A percentile compares a stretch with the other conserved stretches of the same genome.
phyloP scores from a whole-genome alignment of 2,113 vertebrate genomes.

The Chitala chitala region DNA sequence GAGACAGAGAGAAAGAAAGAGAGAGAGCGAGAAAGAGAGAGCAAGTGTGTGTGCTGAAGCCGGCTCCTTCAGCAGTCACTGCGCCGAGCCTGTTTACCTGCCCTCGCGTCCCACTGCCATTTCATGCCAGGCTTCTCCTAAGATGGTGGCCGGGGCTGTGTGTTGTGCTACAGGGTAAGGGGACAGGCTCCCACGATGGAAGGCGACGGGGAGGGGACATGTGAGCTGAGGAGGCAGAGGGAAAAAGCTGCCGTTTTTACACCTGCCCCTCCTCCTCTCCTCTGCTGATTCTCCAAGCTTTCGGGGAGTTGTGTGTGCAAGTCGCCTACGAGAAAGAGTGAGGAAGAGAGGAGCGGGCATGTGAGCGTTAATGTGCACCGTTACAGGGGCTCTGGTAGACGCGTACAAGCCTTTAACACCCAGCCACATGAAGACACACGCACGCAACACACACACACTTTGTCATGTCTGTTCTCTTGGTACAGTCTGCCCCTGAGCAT shows the following conservation, averaged over 20 bases:
- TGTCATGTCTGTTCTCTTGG: slow-evolving; percentile 89
- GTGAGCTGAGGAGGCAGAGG: slow-evolving; percentile 47
- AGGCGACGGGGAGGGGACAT: slow-evolving; percentile 40
- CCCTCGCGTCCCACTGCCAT: slow-evolving; percentile 60
- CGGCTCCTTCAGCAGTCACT: neutral
- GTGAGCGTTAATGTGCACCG: slow-evolving; percentile 22
- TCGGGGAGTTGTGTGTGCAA: slow-evolving; percentile 33
- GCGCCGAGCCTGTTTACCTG: slow-evolving; percentile 54
- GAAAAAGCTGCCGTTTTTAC: slow-evolving; percentile 32
- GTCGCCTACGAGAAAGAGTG: slow-evolving; percentile 41
- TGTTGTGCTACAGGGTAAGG: slow-evolving; percentile 55
- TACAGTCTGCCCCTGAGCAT: slow-evolving; percentile 94
- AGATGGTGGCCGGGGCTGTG: slow-evolving; percentile 67
- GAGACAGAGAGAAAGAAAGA: neutral
- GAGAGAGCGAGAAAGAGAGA: slow-evolving; percentile 31
- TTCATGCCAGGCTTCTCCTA: slow-evolving; percentile 64
- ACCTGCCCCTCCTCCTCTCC: slow-evolving; percentile 53
- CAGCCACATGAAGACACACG: slow-evolving; percentile 19
- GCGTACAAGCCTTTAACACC: slow-evolving; percentile 22
- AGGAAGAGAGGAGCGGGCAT: slow-evolving; percentile 27
- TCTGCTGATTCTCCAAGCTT: slow-evolving; percentile 49
- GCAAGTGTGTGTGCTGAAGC: slow-evolving; percentile 2
- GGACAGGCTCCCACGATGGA: slow-evolving; percentile 54
- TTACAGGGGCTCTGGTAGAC: neutral
- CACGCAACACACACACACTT: slow-evolving; percentile 48